Percentiles rank a stretch among this genome's conserved stretches.
phyloP scores from a whole-genome alignment of 2,113 vertebrate genomes.

The Forbesichthys agassizii region DNA sequence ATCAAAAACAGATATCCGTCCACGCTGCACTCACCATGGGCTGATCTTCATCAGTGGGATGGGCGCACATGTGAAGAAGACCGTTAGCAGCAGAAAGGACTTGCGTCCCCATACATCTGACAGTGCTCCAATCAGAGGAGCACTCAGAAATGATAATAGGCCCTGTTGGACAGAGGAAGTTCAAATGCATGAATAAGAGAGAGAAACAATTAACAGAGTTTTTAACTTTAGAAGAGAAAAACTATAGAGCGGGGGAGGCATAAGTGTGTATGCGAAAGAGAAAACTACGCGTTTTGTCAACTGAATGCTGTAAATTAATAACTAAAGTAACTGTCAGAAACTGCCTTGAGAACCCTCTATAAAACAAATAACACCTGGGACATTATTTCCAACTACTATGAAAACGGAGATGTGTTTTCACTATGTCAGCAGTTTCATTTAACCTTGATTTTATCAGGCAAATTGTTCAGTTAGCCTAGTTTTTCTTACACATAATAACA shows the following conservation, averaged over 20 bases:
- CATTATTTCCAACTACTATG: background rate
- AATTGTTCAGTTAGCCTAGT: too few relatives aligned
- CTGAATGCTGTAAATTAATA: background rate
- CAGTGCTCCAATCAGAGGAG: slow-evolving; percentile 92
- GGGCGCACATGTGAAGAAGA: slow-evolving; percentile 96
- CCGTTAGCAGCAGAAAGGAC: slow-evolving; percentile 93
- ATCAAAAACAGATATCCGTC: background rate
- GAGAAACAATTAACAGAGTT: background rate
- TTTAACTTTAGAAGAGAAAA: background rate
- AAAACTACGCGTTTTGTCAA: background rate
- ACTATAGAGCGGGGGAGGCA: too few relatives aligned
- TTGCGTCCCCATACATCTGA: slow-evolving; percentile 98
- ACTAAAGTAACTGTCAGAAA: background rate
- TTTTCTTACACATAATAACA: too few relatives aligned
- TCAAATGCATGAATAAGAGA: background rate
- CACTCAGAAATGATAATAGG: slow-evolving; percentile 93
- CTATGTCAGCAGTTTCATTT: too few relatives aligned
- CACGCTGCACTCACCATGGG: slow-evolving; percentile 82
- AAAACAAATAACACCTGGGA: background rate
- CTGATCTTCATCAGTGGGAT: slow-evolving; percentile 97
- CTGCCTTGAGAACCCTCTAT: background rate
- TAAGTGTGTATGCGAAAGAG: background rate
- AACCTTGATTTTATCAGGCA: too few relatives aligned
- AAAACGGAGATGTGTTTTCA: too few relatives aligned
- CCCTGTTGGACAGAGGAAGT: slow-evolving; percentile 74